Percentiles rank a stretch among this genome's conserved stretches.
phyloP scores from a whole-genome alignment of 2,113 vertebrate species.

The Formicarius rufipectus region DNA sequence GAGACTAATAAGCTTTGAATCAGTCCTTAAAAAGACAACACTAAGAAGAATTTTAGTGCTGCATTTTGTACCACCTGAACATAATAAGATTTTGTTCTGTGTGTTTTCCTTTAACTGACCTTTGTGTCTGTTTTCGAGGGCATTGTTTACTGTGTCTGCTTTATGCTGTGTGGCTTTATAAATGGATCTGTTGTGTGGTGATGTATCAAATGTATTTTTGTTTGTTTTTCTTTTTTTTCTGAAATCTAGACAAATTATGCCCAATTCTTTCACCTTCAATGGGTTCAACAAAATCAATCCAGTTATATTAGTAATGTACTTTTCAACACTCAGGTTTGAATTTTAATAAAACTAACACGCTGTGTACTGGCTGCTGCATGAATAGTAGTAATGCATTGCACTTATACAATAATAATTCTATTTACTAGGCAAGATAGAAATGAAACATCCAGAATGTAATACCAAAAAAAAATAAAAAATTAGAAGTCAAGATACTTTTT shows the following conservation, averaged over 20 bases:
- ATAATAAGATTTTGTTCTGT: background rate
- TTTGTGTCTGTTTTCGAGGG: background rate
- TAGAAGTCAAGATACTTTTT: background rate
- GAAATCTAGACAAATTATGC: conserved; percentile 54
- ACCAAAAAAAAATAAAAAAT: background rate
- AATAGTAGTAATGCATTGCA: background rate
- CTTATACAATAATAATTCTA: conserved; percentile 36
- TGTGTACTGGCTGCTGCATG: background rate
- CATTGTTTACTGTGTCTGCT: conserved; percentile 1
- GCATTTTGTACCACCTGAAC: background rate
- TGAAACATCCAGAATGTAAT: background rate
- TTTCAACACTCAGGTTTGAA: conserved; percentile 36
- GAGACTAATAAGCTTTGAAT: background rate
- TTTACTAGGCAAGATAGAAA: conserved; percentile 35
- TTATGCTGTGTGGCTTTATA: conserved; percentile 17
- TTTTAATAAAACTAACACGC: conserved; percentile 37
- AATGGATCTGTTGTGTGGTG: background rate
- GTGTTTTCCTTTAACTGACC: background rate
- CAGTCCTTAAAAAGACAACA: background rate
- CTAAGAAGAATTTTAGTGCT: background rate
- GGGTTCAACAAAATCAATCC: conserved; percentile 41
- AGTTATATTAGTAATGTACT: conserved; percentile 45
- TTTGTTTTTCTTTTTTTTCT: too few relatives aligned
- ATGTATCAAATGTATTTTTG: background rate
- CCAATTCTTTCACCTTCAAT: conserved; percentile 35